Conservation (phyloP, 2,888 invertebrate genomes). For the Caenorhabditis wallacei region DNA sequence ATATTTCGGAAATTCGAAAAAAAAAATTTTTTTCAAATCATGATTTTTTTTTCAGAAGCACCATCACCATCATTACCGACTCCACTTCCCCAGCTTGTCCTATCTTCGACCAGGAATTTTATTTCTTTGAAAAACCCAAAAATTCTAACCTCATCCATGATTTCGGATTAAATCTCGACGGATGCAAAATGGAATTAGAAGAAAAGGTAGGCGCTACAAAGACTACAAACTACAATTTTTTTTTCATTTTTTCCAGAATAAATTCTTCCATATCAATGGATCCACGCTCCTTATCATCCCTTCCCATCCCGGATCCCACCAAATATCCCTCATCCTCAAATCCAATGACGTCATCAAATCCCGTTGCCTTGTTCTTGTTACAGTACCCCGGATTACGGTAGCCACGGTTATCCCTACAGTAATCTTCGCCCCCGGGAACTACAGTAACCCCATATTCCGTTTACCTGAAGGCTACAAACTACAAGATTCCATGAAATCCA, state of each 20-base stretch:
- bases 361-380: slow-evolving; percentile 32
- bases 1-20: background rate
- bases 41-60: slow-evolving; percentile 10
- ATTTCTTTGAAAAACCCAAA: slow-evolving; percentile 24
- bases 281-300: slow-evolving; percentile 23
- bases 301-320: slow-evolving; percentile 33
- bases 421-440: slow-evolving; percentile 9
- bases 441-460: background rate
- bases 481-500: background rate
- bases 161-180: slow-evolving; percentile 21
- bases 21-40: background rate
- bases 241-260: slow-evolving; percentile 28
- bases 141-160: slow-evolving; percentile 19
- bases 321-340: slow-evolving; percentile 14
- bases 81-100: slow-evolving; percentile 3
- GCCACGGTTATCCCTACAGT: slow-evolving; percentile 17
- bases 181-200: slow-evolving; percentile 16
- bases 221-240: slow-evolving; percentile 16
- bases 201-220: slow-evolving; percentile 4
- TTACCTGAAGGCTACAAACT: slow-evolving; percentile 1
- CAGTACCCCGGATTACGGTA: background rate
- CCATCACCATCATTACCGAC: slow-evolving; percentile 5
- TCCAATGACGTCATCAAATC: background rate
- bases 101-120: slow-evolving; percentile 11
- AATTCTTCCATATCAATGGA: slow-evolving; percentile 32